These are phyloP conservation scores for Paraescarpia echinospica DNA, from an alignment of 1,140 invertebrate genomes.

Conservation along the genomic window DNA sequence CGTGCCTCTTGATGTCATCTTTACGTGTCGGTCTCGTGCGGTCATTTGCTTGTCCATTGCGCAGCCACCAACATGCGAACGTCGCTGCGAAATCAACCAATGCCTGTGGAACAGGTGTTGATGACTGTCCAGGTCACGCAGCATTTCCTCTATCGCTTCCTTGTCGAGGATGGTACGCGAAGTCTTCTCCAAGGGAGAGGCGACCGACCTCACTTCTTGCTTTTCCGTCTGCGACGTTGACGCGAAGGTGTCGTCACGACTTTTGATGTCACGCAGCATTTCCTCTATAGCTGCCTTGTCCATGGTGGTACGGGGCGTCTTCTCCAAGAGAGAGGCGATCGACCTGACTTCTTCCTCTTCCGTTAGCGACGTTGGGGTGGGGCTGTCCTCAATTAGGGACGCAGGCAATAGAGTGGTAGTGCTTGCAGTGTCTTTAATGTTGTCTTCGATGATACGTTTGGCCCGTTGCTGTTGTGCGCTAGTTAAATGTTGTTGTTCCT, in stretches of 20 bases:
- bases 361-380: too few species aligned
- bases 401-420: too few species aligned
- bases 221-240: neutral
- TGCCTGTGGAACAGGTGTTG: neutral
- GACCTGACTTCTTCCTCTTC: too few species aligned
- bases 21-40: neutral
- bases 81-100: neutral
- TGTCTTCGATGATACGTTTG: too few species aligned
- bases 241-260: neutral
- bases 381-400: too few species aligned
- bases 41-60: neutral
- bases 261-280: neutral
- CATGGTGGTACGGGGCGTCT: too few species aligned
- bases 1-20: neutral
- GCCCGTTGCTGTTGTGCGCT: too few species aligned
- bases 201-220: neutral
- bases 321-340: too few species aligned
- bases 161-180: neutral
- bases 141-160: neutral
- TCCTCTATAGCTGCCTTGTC: neutral
- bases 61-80: neutral
- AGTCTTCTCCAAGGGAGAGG: neutral
- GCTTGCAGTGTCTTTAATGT: too few species aligned
- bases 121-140: neutral
- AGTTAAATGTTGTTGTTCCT: too few species aligned